Percentiles rank a stretch among this genome's conserved stretches.
Evolutionary conservation across 2,113 vertebrate species (phyloP).

Genomic region (Paracanthobrama guichenoti): DNA sequence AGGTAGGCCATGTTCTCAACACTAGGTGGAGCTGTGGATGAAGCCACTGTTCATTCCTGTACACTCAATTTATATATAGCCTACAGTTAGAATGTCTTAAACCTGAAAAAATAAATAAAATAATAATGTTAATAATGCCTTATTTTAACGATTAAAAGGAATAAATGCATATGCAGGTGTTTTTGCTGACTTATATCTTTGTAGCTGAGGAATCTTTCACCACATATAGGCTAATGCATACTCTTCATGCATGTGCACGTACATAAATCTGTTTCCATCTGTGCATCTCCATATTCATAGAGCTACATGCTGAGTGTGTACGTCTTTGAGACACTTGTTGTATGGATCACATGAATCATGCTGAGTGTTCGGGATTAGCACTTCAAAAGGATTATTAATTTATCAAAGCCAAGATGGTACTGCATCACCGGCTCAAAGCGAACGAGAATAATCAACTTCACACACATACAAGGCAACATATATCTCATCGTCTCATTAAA

Average conservation of each 20-base stretch:
- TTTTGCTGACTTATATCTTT: not conserved
- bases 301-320: conserved; percentile 21
- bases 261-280: conserved; percentile 24
- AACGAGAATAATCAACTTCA: not conserved
- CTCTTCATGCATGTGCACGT: not conserved
- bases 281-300: conserved; percentile 3
- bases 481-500: not conserved
- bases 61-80: not conserved
- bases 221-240: not conserved
- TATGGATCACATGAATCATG: conserved; percentile 22
- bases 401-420: conserved; percentile 30
- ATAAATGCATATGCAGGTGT: not conserved
- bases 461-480: conserved; percentile 7
- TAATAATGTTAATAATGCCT: not conserved
- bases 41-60: not conserved
- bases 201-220: not conserved
- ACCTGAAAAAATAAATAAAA: too few species aligned
- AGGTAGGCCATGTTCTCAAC: not conserved
- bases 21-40: conserved; percentile 36
- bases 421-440: not conserved
- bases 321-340: conserved; percentile 2
- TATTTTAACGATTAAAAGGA: not conserved
- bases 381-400: conserved; percentile 39
- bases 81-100: not conserved
- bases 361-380: conserved; percentile 20